Percentiles rank a stretch among this genome's conserved stretches.
phyloP scores from a whole-genome alignment of 2,113 vertebrate species.

The Rhinichthys klamathensis region DNA sequence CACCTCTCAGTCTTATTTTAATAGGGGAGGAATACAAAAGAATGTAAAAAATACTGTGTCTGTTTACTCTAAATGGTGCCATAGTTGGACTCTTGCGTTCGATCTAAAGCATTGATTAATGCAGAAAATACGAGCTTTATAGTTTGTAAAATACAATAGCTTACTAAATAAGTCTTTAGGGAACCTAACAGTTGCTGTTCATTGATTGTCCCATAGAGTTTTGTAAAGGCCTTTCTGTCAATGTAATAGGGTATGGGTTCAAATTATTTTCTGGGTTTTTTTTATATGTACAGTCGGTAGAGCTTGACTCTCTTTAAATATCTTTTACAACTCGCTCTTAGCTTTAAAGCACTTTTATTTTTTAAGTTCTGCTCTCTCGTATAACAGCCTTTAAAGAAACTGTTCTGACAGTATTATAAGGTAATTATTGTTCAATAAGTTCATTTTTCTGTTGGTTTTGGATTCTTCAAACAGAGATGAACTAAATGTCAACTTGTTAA shows the following conservation, averaged over 20 bases:
- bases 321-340: no score
- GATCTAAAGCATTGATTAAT: background rate
- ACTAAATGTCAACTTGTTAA: background rate
- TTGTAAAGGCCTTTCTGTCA: background rate
- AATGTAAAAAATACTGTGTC: background rate
- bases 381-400: background rate
- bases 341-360: background rate
- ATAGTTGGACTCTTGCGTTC: background rate
- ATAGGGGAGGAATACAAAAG: background rate
- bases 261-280: background rate
- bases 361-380: background rate
- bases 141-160: background rate
- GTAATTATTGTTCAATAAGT: background rate
- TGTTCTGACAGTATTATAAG: background rate
- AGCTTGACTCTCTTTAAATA: background rate
- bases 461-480: background rate
- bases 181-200: background rate
- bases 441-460: background rate
- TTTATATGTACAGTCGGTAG: background rate
- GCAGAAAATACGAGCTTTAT: background rate
- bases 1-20: slow-evolving; percentile 14
- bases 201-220: background rate
- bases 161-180: slow-evolving; percentile 1
- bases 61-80: background rate
- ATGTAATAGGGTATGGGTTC: background rate